Evolutionary conservation across 2,113 vertebrate species (phyloP).

Genomic region (Vireo altiloquus): DNA sequence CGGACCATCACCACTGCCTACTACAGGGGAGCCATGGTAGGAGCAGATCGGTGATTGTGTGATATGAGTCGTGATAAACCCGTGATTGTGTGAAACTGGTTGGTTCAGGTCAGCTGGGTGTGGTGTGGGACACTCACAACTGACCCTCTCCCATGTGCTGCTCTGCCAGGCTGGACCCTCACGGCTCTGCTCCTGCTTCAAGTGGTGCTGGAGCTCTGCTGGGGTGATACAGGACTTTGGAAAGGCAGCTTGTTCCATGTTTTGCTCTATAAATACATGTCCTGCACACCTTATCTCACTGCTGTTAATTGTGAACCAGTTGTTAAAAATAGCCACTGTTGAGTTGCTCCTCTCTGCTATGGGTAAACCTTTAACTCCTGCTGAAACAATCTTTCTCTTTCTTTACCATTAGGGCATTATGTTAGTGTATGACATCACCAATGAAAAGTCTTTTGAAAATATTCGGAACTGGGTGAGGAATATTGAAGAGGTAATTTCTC

Average conservation of each 20-base stretch:
- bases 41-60: rapidly evolving
- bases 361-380: background rate
- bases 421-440: slow-evolving; percentile 97
- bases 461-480: slow-evolving; percentile 98
- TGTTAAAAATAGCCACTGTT: background rate
- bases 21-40: slow-evolving; percentile 95
- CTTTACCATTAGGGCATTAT: slow-evolving; percentile 84
- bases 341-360: background rate
- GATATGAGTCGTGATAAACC: rapidly evolving
- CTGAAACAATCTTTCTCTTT: background rate
- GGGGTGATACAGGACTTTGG: rapidly evolving
- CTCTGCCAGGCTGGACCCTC: rapidly evolving
- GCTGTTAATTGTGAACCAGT: background rate
- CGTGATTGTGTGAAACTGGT: no score
- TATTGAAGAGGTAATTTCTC: slow-evolving; percentile 86
- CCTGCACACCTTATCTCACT: rapidly evolving
- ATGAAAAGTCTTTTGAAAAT: slow-evolving; percentile 95
- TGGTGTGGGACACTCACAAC: rapidly evolving
- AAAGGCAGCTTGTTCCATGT: rapidly evolving
- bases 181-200: rapidly evolving
- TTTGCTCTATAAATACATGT: rapidly evolving
- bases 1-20: slow-evolving; percentile 96
- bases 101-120: rapidly evolving
- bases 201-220: background rate
- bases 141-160: background rate